Evolutionary conservation across 2,113 vertebrate genomes (phyloP).

Genomic region (Cercocebus atys): DNA sequence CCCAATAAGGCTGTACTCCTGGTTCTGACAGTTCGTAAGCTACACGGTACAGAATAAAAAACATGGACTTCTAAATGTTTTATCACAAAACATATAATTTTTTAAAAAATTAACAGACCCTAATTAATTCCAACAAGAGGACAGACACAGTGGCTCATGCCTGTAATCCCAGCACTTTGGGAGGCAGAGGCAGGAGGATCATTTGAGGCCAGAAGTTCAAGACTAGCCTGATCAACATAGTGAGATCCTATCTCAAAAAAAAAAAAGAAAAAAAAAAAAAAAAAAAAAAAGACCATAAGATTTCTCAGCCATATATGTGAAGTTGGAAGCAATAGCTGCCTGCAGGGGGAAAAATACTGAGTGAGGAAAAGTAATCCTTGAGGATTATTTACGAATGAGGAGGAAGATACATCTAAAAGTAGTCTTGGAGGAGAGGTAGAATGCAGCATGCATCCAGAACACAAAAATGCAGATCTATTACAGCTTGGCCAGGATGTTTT

Average conservation of each 20-base stretch:
- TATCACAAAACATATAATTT: neutral
- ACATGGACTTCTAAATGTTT: neutral
- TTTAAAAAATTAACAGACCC: neutral
- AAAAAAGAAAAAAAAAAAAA: neutral
- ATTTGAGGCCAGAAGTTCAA: neutral
- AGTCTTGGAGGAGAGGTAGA: neutral
- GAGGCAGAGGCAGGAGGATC: neutral
- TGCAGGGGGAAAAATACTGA: neutral
- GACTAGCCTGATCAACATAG: neutral
- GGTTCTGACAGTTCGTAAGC: neutral
- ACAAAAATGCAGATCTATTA: neutral
- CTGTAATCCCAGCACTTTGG: neutral
- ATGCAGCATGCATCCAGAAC: neutral
- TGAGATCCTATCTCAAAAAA: neutral
- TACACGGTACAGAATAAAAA: neutral
- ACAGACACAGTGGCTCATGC: neutral
- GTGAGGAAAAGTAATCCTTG: neutral
- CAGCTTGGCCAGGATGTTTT: neutral
- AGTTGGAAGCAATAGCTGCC: neutral
- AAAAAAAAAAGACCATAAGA: neutral
- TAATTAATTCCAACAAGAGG: neutral
- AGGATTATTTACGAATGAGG: neutral
- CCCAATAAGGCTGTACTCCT: neutral
- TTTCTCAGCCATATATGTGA: neutral
- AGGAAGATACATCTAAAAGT: neutral